A percentile compares a stretch with the other conserved stretches of the same genome.
phyloP scores from a whole-genome alignment of 2,113 vertebrate species.

The Vidua macroura region DNA sequence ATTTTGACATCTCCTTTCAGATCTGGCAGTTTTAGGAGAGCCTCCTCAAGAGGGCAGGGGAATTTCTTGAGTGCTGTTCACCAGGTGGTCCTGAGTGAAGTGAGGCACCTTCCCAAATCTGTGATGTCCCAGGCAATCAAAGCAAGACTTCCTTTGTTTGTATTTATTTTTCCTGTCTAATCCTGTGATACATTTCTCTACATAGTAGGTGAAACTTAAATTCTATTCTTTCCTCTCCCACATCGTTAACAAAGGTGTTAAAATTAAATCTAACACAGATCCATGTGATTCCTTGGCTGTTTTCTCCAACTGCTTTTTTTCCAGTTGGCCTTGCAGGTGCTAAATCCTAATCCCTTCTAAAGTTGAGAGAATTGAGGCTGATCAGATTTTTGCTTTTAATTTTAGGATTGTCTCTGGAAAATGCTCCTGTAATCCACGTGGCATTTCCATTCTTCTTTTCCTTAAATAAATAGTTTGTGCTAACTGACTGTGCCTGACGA shows the following conservation, averaged over 20 bases:
- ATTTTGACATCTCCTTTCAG: not conserved
- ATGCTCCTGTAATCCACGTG: not conserved
- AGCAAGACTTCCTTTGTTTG: not conserved
- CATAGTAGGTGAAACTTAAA: not conserved
- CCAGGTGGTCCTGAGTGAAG: not conserved
- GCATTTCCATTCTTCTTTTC: conserved; percentile 29
- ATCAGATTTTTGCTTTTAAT: not conserved
- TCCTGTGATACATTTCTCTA: not conserved
- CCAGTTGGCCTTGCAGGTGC: not conserved
- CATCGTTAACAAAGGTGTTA: not conserved
- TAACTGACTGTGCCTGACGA: not conserved
- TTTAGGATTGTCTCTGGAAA: not conserved
- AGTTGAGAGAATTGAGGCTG: not conserved
- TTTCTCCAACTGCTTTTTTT: not conserved
- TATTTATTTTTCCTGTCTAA: not conserved
- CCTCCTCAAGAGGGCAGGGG: not conserved
- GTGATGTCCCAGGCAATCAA: not conserved
- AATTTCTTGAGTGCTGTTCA: not conserved
- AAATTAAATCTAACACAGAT: not conserved
- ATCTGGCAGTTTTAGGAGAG: not conserved
- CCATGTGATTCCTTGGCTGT: not conserved
- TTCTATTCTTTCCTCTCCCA: not conserved
- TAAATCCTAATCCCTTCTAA: not conserved
- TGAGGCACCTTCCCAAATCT: not conserved
- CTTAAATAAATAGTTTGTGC: conserved; percentile 22